Percentiles rank a stretch among this genome's conserved stretches.
Evolutionary conservation across 2,888 invertebrate genomes (phyloP).

Genomic region (Ophion ventricosus): DNA sequence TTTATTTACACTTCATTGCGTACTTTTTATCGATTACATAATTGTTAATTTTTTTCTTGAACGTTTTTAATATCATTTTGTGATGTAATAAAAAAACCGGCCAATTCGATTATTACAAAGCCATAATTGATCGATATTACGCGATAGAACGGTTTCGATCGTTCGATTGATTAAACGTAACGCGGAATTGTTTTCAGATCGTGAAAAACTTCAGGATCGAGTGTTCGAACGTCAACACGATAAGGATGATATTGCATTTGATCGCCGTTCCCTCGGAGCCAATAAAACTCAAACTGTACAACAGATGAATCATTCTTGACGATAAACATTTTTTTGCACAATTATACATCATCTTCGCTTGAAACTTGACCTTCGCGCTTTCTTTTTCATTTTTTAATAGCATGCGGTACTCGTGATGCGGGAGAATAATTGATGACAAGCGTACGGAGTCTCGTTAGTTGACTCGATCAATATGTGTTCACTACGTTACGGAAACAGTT

Average conservation of each 20-base stretch:
- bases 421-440: background rate
- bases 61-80: background rate
- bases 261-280: constrained; percentile 86
- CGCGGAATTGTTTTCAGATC: constrained; percentile 82
- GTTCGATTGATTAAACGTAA: background rate
- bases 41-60: constrained; percentile 6
- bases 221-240: constrained; percentile 84
- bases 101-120: no score
- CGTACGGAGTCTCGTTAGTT: no score
- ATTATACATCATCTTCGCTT: background rate
- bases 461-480: background rate
- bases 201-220: constrained; percentile 84
- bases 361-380: background rate
- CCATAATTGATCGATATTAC: no score
- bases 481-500: background rate
- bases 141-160: background rate
- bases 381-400: background rate
- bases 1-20: constrained; percentile 31
- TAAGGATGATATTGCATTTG: constrained; percentile 86
- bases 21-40: background rate
- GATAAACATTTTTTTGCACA: constrained; percentile 7
- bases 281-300: constrained; percentile 82
- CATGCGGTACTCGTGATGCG: background rate
- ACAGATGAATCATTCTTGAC: constrained; percentile 61
- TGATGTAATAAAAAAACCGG: no score